phyloP scores from a whole-genome alignment of 2,113 vertebrate genomes.

The Podiceps cristatus region DNA sequence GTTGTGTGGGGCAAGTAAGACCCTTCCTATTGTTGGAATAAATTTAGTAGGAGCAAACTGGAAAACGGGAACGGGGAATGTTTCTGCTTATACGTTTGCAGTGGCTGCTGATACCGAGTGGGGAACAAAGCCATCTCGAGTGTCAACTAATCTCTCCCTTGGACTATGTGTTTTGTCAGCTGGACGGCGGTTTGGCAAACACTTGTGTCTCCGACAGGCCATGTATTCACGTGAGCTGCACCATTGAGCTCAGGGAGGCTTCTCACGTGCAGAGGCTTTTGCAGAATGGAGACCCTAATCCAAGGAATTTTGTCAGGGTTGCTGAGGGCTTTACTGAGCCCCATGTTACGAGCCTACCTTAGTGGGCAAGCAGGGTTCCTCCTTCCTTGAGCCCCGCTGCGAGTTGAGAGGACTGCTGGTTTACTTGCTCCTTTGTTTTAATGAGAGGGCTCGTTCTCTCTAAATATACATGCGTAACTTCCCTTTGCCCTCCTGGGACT shows the following conservation, averaged over 20 bases:
- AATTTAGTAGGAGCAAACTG: background rate
- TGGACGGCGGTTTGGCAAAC: background rate
- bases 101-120: background rate
- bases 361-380: background rate
- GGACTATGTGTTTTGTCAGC: background rate
- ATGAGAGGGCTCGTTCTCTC: background rate
- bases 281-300: background rate
- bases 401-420: background rate
- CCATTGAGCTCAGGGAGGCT: background rate
- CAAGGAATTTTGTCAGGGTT: background rate
- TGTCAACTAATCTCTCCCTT: background rate
- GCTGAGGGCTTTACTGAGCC: background rate
- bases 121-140: background rate
- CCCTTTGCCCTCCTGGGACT: background rate
- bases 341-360: rapidly evolving
- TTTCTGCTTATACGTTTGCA: background rate
- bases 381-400: background rate
- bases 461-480: background rate
- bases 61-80: background rate
- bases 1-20: background rate
- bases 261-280: constrained; percentile 13
- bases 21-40: background rate
- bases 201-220: background rate
- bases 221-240: background rate
- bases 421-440: background rate